Conservation (phyloP, 2,888 invertebrate genomes). For the Apocheima hispidaria region DNA sequence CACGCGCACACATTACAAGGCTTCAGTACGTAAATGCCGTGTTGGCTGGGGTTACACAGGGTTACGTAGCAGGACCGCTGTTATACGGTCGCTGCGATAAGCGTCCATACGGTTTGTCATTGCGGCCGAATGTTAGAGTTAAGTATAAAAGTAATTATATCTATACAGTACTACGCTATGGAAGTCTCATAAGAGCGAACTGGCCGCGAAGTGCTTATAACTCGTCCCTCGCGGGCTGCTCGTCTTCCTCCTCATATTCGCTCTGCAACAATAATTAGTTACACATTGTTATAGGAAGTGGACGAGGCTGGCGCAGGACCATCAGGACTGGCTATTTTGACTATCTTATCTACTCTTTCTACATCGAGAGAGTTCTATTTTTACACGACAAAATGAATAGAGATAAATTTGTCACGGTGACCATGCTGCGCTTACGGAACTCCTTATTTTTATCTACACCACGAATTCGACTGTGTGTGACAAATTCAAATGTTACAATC, state of each 20-base stretch:
- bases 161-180: constrained; percentile 81
- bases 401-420: too few relatives aligned
- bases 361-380: too few relatives aligned
- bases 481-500: too few relatives aligned
- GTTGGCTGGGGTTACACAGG: not conserved
- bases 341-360: too few relatives aligned
- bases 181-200: constrained; percentile 72
- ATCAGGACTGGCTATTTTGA: too few relatives aligned
- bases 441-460: too few relatives aligned
- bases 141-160: constrained; percentile 75
- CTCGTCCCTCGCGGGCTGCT: constrained; percentile 91
- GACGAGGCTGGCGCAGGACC: not conserved
- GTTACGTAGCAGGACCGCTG: not conserved
- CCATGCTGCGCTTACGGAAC: too few relatives aligned
- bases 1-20: constrained; percentile 4
- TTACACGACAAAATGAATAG: too few relatives aligned
- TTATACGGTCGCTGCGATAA: constrained; percentile 2
- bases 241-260: constrained; percentile 90
- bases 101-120: constrained; percentile 27
- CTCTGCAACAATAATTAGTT: constrained; percentile 60
- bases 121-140: constrained; percentile 56
- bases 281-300: not conserved
- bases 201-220: constrained; percentile 86
- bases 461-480: too few relatives aligned
- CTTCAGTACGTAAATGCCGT: not conserved